These are phyloP conservation scores for Malurus melanocephalus DNA, from an alignment of 2,113 vertebrate species.

Conservation along the genomic window DNA sequence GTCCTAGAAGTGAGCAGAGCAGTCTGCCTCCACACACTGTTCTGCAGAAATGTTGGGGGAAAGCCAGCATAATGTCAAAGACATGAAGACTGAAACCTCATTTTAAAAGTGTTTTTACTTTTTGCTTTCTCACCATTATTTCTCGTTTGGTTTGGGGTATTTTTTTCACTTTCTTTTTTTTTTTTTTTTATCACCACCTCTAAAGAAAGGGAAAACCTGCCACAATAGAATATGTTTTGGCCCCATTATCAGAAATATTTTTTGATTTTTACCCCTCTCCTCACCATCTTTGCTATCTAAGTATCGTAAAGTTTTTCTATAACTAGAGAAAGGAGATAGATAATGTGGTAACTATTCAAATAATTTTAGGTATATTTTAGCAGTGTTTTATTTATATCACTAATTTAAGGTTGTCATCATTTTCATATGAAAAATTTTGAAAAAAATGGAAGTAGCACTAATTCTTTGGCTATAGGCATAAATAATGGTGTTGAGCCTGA, in stretches of 20 bases:
- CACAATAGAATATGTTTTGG: neutral
- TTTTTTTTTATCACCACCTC: neutral
- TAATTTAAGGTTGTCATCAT: neutral
- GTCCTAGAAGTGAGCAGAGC: neutral
- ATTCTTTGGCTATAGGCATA: neutral
- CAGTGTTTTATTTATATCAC: neutral
- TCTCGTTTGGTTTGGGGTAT: rapidly evolving
- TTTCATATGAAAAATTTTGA: neutral
- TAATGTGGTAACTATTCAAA: neutral
- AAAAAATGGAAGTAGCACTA: neutral
- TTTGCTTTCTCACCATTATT: neutral
- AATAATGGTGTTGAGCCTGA: neutral
- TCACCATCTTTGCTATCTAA: neutral
- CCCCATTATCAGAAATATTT: neutral
- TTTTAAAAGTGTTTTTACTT: neutral
- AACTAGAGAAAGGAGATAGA: neutral
- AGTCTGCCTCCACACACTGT: neutral
- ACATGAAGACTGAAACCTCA: neutral
- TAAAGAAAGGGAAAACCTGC: neutral
- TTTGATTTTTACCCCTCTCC: neutral
- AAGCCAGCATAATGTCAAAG: neutral
- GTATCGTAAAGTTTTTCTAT: neutral
- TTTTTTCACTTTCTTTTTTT: too few relatives aligned
- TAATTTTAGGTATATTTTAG: neutral
- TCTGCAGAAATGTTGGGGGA: neutral